These are phyloP conservation scores for Hydrophis major DNA, from an alignment of 2,797 vertebrate species.

Conservation along the genomic window DNA sequence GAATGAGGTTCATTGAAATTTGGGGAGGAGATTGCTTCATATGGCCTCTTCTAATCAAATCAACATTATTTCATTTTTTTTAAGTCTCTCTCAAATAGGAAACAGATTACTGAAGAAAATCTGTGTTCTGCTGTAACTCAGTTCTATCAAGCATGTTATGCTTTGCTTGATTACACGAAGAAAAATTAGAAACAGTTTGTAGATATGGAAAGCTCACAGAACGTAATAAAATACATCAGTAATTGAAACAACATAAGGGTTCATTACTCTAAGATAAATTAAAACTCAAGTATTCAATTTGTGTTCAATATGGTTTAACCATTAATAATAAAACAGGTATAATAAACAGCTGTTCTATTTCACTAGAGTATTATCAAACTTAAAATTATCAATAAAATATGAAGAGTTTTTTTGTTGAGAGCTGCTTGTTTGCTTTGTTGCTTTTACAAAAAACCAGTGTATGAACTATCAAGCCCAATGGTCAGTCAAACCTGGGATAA, in stretches of 20 bases:
- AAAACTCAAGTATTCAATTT: neutral
- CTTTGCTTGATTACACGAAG: neutral
- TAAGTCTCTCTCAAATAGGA: neutral
- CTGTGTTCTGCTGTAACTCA: slow-evolving; percentile 8
- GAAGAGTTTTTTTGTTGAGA: neutral
- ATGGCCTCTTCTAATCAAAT: neutral
- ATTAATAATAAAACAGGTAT: neutral
- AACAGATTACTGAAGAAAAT: neutral
- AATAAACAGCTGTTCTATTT: neutral
- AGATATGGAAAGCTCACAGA: neutral
- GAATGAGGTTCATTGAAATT: neutral
- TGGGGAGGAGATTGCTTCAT: neutral
- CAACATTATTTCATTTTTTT: neutral
- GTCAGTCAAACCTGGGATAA: neutral
- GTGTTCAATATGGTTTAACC: neutral
- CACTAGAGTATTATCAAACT: neutral
- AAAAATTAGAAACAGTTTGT: neutral
- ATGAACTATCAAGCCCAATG: neutral
- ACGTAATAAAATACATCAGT: neutral
- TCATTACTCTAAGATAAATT: neutral
- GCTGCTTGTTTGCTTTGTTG: neutral
- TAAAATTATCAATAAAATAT: neutral
- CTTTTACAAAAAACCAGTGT: neutral
- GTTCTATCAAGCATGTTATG: neutral
- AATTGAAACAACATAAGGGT: neutral